Percentiles rank a stretch among this genome's conserved stretches.
phyloP scores from a whole-genome alignment of 2,888 invertebrate species.

The Sinotaia quadrata region DNA sequence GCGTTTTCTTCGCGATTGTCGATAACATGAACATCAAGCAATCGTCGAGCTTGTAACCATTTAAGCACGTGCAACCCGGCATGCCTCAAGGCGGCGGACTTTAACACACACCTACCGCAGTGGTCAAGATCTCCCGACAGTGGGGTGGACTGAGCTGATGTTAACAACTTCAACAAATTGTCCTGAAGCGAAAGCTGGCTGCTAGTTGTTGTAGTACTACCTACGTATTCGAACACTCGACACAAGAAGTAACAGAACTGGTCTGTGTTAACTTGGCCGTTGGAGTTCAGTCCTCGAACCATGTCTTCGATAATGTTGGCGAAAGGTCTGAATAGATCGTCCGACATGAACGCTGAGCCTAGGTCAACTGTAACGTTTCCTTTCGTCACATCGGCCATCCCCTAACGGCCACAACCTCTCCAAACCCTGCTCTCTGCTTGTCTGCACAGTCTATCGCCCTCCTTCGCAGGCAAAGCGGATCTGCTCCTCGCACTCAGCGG shows the following conservation, averaged over 20 bases:
- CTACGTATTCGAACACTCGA: conserved; percentile 25
- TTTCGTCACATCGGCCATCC: background rate
- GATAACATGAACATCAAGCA: conserved; percentile 24
- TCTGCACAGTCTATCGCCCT: conserved; percentile 5
- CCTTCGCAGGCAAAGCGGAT: conserved; percentile 19
- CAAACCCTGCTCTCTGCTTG: background rate
- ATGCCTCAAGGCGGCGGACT: conserved; percentile 22
- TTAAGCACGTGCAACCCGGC: conserved; percentile 26
- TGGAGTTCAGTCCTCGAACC: conserved; percentile 22
- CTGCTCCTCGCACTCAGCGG: conserved; percentile 16
- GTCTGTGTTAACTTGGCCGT: conserved; percentile 27
- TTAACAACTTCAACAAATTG: conserved; percentile 23
- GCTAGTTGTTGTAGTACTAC: too few relatives aligned
- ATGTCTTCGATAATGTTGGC: conserved; percentile 27
- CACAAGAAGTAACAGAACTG: conserved; percentile 31
- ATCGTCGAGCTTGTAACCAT: conserved; percentile 17
- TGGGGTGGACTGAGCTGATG: conserved; percentile 23
- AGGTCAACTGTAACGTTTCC: conserved; percentile 9
- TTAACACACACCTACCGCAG: conserved; percentile 25
- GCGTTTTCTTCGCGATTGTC: conserved; percentile 27
- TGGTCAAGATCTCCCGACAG: conserved; percentile 27
- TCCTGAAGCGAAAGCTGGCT: conserved; percentile 14
- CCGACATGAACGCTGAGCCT: conserved; percentile 15
- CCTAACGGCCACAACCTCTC: background rate
- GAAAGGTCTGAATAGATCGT: conserved; percentile 25